Percentiles rank a stretch among this genome's conserved stretches.
These are phyloP conservation scores for Athene noctua DNA, from an alignment of 2,113 vertebrate genomes.

Conservation along the genomic window DNA sequence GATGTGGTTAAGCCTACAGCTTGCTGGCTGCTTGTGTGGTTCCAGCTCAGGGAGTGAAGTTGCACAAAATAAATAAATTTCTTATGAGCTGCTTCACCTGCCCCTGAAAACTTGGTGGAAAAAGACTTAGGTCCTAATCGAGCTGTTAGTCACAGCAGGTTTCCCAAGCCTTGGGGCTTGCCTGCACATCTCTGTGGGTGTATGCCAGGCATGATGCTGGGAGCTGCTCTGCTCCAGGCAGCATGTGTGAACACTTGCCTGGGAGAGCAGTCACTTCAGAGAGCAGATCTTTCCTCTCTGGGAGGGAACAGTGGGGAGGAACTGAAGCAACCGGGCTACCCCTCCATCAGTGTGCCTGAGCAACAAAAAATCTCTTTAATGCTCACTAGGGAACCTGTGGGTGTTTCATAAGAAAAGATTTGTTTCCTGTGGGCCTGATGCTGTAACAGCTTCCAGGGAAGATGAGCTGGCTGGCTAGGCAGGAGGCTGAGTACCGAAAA, in stretches of 20 bases:
- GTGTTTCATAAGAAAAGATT: not conserved
- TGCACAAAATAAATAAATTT: not conserved
- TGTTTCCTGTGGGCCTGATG: not conserved
- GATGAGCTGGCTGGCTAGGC: not conserved
- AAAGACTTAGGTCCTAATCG: not conserved
- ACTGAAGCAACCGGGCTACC: not conserved
- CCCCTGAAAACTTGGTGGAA: not conserved
- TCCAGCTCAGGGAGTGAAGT: not conserved
- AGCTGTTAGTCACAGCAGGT: not conserved
- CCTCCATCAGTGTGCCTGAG: not conserved
- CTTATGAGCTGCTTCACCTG: not conserved
- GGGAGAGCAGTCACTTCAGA: not conserved
- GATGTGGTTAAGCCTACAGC: not conserved
- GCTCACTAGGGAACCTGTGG: accelerated
- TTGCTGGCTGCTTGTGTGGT: not conserved
- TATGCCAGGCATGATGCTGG: not conserved
- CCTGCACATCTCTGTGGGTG: not conserved
- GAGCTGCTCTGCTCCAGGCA: not conserved
- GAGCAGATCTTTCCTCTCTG: not conserved
- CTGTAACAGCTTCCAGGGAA: not conserved
- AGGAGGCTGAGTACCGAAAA: not conserved
- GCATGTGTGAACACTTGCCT: accelerated
- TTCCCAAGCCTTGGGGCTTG: not conserved
- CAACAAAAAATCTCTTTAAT: not conserved
- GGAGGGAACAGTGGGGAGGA: not conserved